Evolutionary conservation across 2,113 vertebrate species (phyloP).

Genomic region (Oenanthe melanoleuca): DNA sequence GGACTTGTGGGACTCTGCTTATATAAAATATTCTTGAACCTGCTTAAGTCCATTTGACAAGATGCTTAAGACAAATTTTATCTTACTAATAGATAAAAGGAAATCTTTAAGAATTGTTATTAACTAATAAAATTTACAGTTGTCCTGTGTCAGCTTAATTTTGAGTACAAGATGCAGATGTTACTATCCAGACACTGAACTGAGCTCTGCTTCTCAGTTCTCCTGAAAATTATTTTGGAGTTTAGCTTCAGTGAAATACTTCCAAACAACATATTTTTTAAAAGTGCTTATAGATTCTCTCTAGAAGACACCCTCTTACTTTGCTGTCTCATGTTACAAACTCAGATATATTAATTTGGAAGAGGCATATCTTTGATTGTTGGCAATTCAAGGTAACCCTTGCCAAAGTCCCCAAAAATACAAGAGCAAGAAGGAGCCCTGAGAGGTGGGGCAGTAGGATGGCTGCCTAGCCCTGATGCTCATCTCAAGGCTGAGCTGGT

Average conservation of each 20-base stretch:
- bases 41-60: not conserved
- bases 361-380: not conserved
- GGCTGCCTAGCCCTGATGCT: not conserved
- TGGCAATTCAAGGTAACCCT: rapidly evolving
- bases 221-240: not conserved
- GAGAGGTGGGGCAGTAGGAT: not conserved
- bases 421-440: not conserved
- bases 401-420: not conserved
- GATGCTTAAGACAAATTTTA: not conserved
- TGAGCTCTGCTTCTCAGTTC: not conserved
- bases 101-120: not conserved
- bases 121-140: not conserved
- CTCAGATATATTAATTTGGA: not conserved
- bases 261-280: not conserved
- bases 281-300: not conserved
- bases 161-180: not conserved
- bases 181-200: not conserved
- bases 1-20: not conserved
- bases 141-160: not conserved
- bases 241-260: not conserved
- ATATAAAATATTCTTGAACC: not conserved
- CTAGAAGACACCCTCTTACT: not conserved
- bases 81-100: not conserved
- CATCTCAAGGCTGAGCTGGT: not conserved
- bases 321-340: not conserved